A percentile compares a stretch with the other conserved stretches of the same genome.
Conservation (phyloP, 2,797 vertebrate genomes). For the Eospalax fontanierii region DNA sequence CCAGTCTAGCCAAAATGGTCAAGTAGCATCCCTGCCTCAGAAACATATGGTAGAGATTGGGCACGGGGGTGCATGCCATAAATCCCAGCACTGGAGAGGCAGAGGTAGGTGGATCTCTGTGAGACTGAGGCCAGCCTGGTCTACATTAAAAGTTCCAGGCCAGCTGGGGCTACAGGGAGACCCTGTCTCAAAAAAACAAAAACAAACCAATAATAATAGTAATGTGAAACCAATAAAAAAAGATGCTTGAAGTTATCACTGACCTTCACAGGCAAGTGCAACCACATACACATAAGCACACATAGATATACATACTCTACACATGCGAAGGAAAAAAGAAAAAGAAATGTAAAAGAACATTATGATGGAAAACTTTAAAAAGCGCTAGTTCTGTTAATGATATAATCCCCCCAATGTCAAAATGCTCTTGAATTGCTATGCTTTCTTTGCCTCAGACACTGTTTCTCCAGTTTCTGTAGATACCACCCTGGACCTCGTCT, state of each 20-base stretch:
- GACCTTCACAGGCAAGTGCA: neutral
- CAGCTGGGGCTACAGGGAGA: too few species aligned
- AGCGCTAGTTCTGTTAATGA: neutral
- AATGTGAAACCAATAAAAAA: neutral
- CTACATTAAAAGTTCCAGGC: too few species aligned
- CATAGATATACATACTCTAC: neutral
- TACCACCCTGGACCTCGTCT: neutral
- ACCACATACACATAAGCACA: neutral
- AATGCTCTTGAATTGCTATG: neutral
- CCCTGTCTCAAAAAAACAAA: too few species aligned
- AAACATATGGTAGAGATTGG: too few species aligned
- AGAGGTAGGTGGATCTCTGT: too few species aligned
- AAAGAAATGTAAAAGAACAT: neutral
- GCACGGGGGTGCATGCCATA: too few species aligned
- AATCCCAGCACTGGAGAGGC: too few species aligned
- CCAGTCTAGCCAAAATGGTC: neutral
- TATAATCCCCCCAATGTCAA: constrained; percentile 8
- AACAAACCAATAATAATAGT: too few species aligned
- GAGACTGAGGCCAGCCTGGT: too few species aligned
- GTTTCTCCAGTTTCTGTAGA: neutral
- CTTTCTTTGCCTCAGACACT: neutral
- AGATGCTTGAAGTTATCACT: neutral
- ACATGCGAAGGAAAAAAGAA: neutral
- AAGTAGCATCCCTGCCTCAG: too few species aligned
- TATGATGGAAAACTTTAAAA: neutral